These are phyloP conservation scores for Macropis europaea DNA, from an alignment of 2,888 invertebrate species.

Conservation along the genomic window DNA sequence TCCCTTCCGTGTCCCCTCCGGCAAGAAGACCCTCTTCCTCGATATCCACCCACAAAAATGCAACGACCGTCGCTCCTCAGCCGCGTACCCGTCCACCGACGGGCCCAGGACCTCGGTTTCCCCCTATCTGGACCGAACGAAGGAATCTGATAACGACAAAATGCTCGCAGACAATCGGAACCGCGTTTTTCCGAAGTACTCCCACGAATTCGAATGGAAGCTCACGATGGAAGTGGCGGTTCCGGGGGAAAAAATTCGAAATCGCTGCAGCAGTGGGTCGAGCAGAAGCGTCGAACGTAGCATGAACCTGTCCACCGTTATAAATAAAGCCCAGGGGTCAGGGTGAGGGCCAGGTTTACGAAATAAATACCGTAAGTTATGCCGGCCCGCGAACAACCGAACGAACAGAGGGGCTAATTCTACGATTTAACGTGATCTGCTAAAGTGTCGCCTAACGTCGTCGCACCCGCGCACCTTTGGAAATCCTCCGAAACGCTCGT, in stretches of 20 bases:
- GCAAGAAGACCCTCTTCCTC: conserved; percentile 60
- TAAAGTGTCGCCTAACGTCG: conserved; percentile 57
- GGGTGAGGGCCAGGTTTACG: conserved; percentile 68
- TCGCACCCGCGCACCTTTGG: conserved; percentile 28
- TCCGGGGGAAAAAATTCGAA: conserved; percentile 1
- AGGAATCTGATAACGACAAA: too few species aligned
- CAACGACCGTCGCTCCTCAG: conserved; percentile 55
- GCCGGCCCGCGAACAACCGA: conserved; percentile 41
- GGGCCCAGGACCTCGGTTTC: conserved; percentile 21
- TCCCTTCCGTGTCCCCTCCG: conserved; percentile 43
- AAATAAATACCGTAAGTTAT: conserved; percentile 74
- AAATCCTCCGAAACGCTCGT: conserved; percentile 48
- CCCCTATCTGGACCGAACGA: too few species aligned
- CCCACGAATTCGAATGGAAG: too few species aligned
- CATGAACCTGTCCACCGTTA: conserved; percentile 72
- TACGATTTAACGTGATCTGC: conserved; percentile 74
- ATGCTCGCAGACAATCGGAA: too few species aligned
- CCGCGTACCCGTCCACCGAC: conserved; percentile 37
- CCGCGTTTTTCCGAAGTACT: too few species aligned
- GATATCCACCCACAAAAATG: conserved; percentile 64
- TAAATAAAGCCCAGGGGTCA: conserved; percentile 72
- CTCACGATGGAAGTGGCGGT: too few species aligned
- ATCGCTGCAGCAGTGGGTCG: too few species aligned
- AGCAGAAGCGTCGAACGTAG: conserved; percentile 33
- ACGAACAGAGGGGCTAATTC: conserved; percentile 67